These are phyloP conservation scores for Ancistrus triradiatus DNA, from an alignment of 2,113 vertebrate species.

Conservation along the genomic window DNA sequence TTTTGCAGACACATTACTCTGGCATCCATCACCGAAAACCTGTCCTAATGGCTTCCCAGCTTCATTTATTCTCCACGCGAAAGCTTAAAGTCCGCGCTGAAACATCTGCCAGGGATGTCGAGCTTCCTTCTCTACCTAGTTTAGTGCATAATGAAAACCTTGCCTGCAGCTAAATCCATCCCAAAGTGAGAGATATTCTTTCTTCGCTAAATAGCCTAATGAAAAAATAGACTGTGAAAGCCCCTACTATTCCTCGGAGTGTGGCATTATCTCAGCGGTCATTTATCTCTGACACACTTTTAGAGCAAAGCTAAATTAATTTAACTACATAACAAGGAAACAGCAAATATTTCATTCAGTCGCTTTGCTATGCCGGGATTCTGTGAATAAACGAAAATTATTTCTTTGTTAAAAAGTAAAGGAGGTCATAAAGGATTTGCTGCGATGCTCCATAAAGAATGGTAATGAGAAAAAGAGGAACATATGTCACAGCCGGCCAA, in stretches of 20 bases:
- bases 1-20: no score
- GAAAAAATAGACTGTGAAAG: conserved; percentile 33
- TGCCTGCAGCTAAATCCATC: conserved; percentile 47
- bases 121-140: conserved; percentile 40
- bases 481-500: conserved; percentile 46
- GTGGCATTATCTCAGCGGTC: conserved; percentile 31
- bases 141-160: conserved; percentile 50
- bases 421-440: no score
- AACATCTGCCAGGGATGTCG: conserved; percentile 25
- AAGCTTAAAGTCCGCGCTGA: conserved; percentile 28
- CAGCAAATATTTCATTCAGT: no score
- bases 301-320: conserved; percentile 35
- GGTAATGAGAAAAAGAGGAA: conserved; percentile 49
- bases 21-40: no score
- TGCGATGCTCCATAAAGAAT: conserved; percentile 48
- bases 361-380: no score
- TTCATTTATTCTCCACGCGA: conserved; percentile 43
- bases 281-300: conserved; percentile 47
- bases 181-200: conserved; percentile 26
- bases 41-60: conserved; percentile 59
- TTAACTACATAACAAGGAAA: conserved; percentile 43
- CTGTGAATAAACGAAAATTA: no score
- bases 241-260: conserved; percentile 10
- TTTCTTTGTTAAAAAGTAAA: no score
- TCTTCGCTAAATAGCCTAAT: conserved; percentile 47